These are phyloP conservation scores for Gymnoscopelus microlampas DNA, from an alignment of 2,797 vertebrate species.

Conservation along the genomic window DNA sequence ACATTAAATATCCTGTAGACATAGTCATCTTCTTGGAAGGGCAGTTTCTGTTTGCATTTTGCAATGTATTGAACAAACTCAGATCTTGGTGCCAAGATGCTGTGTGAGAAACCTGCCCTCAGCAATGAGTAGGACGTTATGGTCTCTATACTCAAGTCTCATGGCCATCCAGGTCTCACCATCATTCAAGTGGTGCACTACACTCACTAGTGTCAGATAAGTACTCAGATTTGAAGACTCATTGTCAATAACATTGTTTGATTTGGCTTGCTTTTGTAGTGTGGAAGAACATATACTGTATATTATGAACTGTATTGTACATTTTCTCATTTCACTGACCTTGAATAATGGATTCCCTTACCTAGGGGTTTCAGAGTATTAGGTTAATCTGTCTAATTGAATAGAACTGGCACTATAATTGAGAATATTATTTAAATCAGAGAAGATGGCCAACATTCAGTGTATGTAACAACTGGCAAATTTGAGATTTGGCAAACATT, in stretches of 20 bases:
- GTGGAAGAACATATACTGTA: background rate
- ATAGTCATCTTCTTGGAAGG: background rate
- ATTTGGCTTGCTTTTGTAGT: background rate
- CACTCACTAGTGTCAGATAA: slow-evolving; percentile 4
- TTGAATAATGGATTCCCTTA: background rate
- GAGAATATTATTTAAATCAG: background rate
- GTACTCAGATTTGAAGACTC: background rate
- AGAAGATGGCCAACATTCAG: background rate
- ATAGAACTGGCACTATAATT: background rate
- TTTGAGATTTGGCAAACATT: background rate
- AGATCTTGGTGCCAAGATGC: slow-evolving; percentile 28
- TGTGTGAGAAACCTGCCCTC: background rate
- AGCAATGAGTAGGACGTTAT: background rate
- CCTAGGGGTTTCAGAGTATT: background rate
- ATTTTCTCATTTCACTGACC: slow-evolving; percentile 6
- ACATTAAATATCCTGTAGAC: no score
- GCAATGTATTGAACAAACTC: slow-evolving; percentile 57
- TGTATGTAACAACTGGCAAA: slow-evolving; percentile 16
- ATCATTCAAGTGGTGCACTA: background rate
- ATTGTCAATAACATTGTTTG: background rate
- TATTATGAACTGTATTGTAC: background rate
- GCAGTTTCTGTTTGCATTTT: slow-evolving; percentile 10
- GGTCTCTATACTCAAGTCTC: background rate
- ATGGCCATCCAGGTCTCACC: background rate
- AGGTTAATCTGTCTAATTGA: background rate